Conservation (phyloP, 2,888 invertebrate species). For the Allolobophora icterica region DNA sequence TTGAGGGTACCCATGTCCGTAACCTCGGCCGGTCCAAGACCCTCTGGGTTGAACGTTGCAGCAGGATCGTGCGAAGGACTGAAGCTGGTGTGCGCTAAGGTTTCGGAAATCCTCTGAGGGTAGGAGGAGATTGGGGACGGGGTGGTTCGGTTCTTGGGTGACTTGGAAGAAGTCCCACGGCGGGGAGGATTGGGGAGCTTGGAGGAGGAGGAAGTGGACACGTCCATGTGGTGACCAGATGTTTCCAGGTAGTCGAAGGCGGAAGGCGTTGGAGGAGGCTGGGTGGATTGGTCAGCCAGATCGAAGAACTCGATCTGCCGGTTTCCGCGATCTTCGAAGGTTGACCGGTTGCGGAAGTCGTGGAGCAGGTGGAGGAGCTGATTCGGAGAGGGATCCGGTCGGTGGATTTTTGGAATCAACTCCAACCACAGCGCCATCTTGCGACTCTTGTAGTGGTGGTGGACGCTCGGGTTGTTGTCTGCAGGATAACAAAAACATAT, state of each 20-base stretch:
- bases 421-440: conserved; percentile 94
- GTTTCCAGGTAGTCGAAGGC: neutral
- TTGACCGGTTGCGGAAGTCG: conserved; percentile 75
- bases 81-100: neutral
- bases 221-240: neutral
- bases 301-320: neutral
- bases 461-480: conserved; percentile 12
- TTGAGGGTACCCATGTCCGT: conserved; percentile 21
- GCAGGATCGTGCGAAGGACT: neutral
- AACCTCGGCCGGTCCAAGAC: neutral
- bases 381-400: conserved; percentile 81
- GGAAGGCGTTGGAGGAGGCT: neutral
- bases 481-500: neutral
- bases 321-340: conserved; percentile 35
- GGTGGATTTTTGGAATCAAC: conserved; percentile 85
- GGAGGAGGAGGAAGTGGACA: neutral
- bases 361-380: conserved; percentile 84
- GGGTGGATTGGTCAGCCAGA: neutral
- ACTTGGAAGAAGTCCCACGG: neutral
- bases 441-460: conserved; percentile 87
- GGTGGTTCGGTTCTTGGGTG: neutral
- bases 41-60: neutral
- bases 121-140: neutral
- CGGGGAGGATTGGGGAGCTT: neutral
- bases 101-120: neutral